These are phyloP conservation scores for Glomeris marginata DNA, from an alignment of 2,888 invertebrate genomes.

Conservation along the genomic window DNA sequence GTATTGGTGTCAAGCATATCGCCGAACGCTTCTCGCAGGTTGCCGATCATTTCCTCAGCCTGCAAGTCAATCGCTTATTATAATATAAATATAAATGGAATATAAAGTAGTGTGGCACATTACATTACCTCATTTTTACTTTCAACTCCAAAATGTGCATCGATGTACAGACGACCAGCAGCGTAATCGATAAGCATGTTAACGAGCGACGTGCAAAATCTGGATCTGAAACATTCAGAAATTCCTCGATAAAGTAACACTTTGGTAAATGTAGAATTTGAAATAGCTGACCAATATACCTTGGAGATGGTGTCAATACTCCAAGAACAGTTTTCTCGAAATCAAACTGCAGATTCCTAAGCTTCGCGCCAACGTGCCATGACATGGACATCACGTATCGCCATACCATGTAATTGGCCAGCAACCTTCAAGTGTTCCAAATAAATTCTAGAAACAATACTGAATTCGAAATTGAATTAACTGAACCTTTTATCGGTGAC, in stretches of 20 bases:
- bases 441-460: no score
- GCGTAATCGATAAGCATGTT: no score
- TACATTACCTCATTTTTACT: background rate
- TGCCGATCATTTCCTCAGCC: conserved; percentile 7
- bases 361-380: conserved; percentile 1
- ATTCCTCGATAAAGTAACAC: no score
- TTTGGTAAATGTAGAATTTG: no score
- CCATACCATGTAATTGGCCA: conserved; percentile 12
- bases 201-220: no score
- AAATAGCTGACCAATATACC: no score
- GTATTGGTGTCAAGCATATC: background rate
- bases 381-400: conserved; percentile 3
- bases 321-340: conserved; percentile 9
- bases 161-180: no score
- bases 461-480: no score
- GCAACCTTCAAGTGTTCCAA: conserved; percentile 1
- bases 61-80: background rate
- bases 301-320: conserved; percentile 4
- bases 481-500: conserved; percentile 6
- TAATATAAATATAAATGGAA: background rate
- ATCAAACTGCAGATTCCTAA: conserved; percentile 8
- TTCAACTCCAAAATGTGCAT: background rate
- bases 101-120: background rate
- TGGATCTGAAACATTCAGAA: no score
- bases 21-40: conserved; percentile 1